Evolutionary conservation across 2,113 vertebrate species (phyloP).

Genomic region (Lepisosteus oculatus): DNA sequence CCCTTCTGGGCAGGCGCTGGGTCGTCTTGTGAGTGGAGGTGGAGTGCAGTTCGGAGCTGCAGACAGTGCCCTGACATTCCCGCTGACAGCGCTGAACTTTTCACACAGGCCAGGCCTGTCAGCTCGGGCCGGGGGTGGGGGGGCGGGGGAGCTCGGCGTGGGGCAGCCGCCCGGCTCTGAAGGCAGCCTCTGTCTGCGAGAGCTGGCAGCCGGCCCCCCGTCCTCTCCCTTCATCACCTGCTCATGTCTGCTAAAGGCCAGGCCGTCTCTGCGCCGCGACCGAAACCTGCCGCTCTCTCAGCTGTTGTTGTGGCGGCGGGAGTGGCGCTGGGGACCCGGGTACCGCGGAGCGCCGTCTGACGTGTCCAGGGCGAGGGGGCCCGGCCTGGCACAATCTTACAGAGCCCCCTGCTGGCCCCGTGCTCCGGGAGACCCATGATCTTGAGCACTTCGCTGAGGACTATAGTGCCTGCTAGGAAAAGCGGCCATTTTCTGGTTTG

Average conservation of each 20-base stretch:
- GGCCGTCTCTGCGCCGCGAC: constrained; percentile 44
- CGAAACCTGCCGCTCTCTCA: constrained; percentile 40
- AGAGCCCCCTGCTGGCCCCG: no score
- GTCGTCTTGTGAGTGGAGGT: constrained; percentile 8
- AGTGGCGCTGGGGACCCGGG: background rate
- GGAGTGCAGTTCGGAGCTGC: constrained; percentile 21
- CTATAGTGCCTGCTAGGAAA: no score
- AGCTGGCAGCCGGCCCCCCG: constrained; percentile 47
- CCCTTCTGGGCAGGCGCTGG: no score
- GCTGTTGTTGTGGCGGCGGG: background rate
- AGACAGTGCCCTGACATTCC: constrained; percentile 81
- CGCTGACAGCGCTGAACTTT: constrained; percentile 96
- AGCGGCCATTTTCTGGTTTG: no score
- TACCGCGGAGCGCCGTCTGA: no score
- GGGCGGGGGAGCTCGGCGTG: constrained; percentile 42
- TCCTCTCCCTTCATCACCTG: constrained; percentile 75
- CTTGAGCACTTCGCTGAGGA: no score
- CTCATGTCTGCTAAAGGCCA: constrained; percentile 80
- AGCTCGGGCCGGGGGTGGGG: constrained; percentile 47
- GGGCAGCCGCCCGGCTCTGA: constrained; percentile 33
- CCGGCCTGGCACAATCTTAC: no score
- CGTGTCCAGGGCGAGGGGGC: background rate
- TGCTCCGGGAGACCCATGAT: no score
- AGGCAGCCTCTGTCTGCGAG: constrained; percentile 26
- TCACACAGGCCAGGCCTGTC: constrained; percentile 74